These are phyloP conservation scores for Nemopilema nomurai DNA, from an alignment of 30 jellyfish, hydroid and myxozoan species.

Conservation along the genomic window DNA sequence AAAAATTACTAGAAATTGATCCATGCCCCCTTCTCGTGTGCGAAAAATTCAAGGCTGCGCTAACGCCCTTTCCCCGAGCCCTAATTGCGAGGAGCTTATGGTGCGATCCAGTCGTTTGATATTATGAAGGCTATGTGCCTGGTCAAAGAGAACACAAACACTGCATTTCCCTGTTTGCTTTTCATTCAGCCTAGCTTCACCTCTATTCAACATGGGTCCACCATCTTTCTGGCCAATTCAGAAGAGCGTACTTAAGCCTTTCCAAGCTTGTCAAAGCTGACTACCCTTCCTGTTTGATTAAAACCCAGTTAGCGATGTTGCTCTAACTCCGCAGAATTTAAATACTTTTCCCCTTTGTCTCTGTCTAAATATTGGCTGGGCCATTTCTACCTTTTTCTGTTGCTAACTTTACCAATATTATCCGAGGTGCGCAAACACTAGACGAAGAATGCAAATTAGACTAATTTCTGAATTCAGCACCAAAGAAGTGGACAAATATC, in stretches of 20 bases:
- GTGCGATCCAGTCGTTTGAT: no score
- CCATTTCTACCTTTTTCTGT: conserved; percentile 20
- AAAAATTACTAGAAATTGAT: no score
- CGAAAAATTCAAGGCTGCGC: no score
- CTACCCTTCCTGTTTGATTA: not conserved
- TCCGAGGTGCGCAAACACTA: conserved; percentile 59
- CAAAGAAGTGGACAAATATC: conserved; percentile 32
- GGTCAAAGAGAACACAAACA: not conserved
- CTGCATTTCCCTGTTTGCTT: not conserved
- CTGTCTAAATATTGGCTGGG: conserved; percentile 27
- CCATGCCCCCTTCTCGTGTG: no score
- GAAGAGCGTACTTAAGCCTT: not conserved
- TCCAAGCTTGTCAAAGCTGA: not conserved
- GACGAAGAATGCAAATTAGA: conserved; percentile 43
- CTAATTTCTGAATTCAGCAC: conserved; percentile 28
- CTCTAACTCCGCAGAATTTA: not conserved
- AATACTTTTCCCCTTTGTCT: not conserved
- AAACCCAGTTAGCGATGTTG: not conserved
- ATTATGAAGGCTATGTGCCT: not conserved
- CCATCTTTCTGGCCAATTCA: not conserved
- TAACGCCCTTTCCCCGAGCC: no score
- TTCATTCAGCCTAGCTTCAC: not conserved
- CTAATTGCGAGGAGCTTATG: no score
- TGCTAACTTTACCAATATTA: conserved; percentile 29
- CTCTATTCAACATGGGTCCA: not conserved